Percentiles rank a stretch among this genome's conserved stretches.
phyloP scores from a whole-genome alignment of 1,140 invertebrate species.

The Linepithema humile region DNA sequence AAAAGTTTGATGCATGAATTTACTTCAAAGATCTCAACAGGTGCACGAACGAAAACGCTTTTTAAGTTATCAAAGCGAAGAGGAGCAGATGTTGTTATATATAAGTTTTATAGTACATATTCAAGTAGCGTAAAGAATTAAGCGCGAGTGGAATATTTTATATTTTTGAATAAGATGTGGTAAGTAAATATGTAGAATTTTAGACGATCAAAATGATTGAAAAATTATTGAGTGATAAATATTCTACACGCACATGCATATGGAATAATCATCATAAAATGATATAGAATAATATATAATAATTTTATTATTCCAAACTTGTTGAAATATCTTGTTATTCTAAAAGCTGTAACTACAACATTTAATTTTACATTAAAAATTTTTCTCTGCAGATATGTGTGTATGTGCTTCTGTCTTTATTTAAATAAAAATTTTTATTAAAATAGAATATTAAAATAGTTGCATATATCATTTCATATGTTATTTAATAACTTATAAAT shows the following conservation, averaged over 20 bases:
- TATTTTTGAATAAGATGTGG: neutral
- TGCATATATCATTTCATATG: neutral
- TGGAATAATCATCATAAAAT: neutral
- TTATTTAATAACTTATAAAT: neutral
- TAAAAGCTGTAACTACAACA: neutral
- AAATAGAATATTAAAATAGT: neutral
- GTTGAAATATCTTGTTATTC: neutral
- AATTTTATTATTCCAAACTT: neutral
- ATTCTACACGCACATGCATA: neutral
- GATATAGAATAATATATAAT: neutral
- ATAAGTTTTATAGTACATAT: neutral
- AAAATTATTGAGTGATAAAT: neutral
- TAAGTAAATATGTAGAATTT: neutral
- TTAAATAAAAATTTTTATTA: neutral
- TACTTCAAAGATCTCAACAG: constrained; percentile 15
- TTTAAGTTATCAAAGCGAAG: neutral
- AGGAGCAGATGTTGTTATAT: neutral
- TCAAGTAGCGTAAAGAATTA: neutral
- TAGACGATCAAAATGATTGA: neutral
- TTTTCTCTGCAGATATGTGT: neutral
- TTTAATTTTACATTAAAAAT: neutral
- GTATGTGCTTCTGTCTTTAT: neutral
- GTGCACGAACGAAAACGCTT: neutral
- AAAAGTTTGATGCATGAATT: constrained; percentile 35
- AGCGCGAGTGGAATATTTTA: neutral